Conservation (phyloP, 2,888 invertebrate genomes). For the Ypsolopha sequella region DNA sequence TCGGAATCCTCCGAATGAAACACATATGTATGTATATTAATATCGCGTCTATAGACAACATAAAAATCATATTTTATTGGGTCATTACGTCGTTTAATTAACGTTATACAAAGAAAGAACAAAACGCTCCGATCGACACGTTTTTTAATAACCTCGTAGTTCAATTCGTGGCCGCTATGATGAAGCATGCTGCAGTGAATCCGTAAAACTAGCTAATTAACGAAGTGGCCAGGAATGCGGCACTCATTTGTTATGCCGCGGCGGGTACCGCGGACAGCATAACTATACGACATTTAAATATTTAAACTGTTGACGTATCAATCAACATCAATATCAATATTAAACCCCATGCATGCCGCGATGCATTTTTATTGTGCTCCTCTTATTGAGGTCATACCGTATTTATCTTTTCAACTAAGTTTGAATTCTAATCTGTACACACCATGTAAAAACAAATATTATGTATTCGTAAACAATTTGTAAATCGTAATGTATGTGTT, state of each 20-base stretch:
- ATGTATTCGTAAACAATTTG: too few relatives aligned
- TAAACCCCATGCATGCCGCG: slow-evolving; percentile 19
- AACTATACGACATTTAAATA: slow-evolving; percentile 51
- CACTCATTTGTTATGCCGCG: slow-evolving; percentile 48
- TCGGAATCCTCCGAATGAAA: neutral
- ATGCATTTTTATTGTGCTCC: slow-evolving; percentile 13
- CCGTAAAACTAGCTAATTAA: slow-evolving; percentile 35
- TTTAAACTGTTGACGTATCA: slow-evolving; percentile 41
- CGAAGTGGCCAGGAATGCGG: slow-evolving; percentile 53
- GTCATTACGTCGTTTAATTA: neutral
- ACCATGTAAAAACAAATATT: too few relatives aligned
- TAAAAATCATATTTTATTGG: neutral
- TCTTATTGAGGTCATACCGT: neutral
- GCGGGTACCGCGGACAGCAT: slow-evolving; percentile 41
- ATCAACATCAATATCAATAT: slow-evolving; percentile 32
- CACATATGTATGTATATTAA: too few relatives aligned
- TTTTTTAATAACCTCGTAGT: neutral
- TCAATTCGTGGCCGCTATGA: neutral
- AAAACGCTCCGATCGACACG: slow-evolving; percentile 1
- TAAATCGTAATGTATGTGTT: too few relatives aligned
- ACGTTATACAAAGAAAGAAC: neutral
- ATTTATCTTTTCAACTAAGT: neutral
- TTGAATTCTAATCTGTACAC: too few relatives aligned
- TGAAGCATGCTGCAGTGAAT: slow-evolving; percentile 10
- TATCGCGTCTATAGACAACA: neutral